Conservation (phyloP, 2,888 invertebrate species). For the Zygogramma bicolorata region DNA sequence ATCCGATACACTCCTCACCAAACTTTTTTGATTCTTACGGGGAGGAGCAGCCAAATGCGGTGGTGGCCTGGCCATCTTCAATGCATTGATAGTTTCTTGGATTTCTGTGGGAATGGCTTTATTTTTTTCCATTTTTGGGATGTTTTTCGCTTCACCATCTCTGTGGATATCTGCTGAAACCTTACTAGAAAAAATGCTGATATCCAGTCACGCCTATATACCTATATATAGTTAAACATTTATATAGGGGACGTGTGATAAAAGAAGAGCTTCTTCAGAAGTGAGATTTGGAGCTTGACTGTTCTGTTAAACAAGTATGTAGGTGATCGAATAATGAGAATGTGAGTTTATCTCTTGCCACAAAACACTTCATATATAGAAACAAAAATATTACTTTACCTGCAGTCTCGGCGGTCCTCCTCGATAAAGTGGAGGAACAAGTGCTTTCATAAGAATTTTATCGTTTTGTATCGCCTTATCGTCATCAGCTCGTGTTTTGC, state of each 20-base stretch:
- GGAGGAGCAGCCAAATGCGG: constrained; percentile 17
- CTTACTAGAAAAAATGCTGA: constrained; percentile 47
- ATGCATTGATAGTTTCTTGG: constrained; percentile 44
- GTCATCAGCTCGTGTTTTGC: not conserved
- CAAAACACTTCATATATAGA: too few relatives aligned
- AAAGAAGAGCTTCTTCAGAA: too few relatives aligned
- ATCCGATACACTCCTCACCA: constrained; percentile 33
- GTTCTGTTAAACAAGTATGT: too few relatives aligned
- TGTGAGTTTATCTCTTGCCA: too few relatives aligned
- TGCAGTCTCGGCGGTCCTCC: not conserved
- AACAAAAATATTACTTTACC: constrained; percentile 6
- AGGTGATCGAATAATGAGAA: too few relatives aligned
- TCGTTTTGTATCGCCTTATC: not conserved
- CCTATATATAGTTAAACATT: not conserved
- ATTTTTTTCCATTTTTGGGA: constrained; percentile 13
- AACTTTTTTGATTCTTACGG: constrained; percentile 32
- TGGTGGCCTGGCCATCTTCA: constrained; percentile 43
- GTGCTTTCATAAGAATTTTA: not conserved
- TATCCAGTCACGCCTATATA: not conserved
- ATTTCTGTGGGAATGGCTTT: constrained; percentile 44
- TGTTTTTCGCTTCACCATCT: constrained; percentile 27
- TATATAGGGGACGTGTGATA: too few relatives aligned
- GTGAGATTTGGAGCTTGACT: too few relatives aligned
- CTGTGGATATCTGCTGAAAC: constrained; percentile 45
- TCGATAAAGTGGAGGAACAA: constrained; percentile 7